Evolutionary conservation across 1,140 invertebrate species (phyloP).

Genomic region (Cydia strobilella): DNA sequence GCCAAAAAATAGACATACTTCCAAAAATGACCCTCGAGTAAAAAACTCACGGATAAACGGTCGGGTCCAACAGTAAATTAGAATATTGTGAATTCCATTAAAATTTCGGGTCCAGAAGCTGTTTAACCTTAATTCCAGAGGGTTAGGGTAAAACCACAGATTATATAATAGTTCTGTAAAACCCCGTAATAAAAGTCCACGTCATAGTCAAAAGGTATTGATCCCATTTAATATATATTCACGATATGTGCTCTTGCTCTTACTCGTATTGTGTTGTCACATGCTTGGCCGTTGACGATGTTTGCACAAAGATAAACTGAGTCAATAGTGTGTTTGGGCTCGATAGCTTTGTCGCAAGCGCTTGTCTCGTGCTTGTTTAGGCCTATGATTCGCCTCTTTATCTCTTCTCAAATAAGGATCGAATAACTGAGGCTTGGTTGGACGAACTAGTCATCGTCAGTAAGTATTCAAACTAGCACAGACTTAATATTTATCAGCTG

Average conservation of each 20-base stretch:
- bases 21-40: too few species aligned
- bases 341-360: conserved; percentile 56
- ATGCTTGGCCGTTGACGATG: conserved; percentile 41
- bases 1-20: too few species aligned
- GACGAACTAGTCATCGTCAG: background rate
- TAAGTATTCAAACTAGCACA: background rate
- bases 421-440: background rate
- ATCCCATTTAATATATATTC: conserved; percentile 8
- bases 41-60: too few species aligned
- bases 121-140: too few species aligned
- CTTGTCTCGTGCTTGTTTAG: conserved; percentile 59
- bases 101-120: too few species aligned
- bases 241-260: background rate
- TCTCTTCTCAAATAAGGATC: conserved; percentile 40
- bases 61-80: too few species aligned
- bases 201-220: conserved; percentile 5
- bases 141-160: too few species aligned
- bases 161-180: too few species aligned
- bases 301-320: conserved; percentile 67
- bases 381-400: conserved; percentile 58
- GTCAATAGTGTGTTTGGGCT: conserved; percentile 64
- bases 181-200: background rate
- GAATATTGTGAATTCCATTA: too few species aligned
- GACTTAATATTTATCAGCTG: background rate
- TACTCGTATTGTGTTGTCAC: conserved; percentile 11